Evolutionary conservation across 1,140 invertebrate species (phyloP).

Genomic region (Teleopsis dalmanni): DNA sequence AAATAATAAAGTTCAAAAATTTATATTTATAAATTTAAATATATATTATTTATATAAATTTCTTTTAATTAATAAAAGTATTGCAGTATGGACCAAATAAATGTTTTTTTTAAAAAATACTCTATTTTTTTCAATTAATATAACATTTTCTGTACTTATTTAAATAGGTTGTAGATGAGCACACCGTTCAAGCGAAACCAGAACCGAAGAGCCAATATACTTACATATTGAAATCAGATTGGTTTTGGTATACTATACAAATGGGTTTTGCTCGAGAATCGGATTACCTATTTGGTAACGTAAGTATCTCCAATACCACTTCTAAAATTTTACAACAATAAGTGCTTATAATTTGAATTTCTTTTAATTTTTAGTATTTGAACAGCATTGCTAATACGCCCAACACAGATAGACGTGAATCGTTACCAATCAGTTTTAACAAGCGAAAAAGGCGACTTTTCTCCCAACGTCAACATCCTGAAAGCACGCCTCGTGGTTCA

Average conservation of each 20-base stretch:
- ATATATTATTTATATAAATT: neutral
- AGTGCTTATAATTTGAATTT: neutral
- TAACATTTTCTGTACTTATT: no score
- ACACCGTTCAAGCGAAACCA: constrained; percentile 59
- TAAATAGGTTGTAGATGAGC: constrained; percentile 69
- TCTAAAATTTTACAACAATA: neutral
- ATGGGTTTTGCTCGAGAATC: constrained; percentile 89
- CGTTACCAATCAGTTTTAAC: constrained; percentile 43
- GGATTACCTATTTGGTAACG: constrained; percentile 78
- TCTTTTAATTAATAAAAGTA: neutral
- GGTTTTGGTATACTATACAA: constrained; percentile 93
- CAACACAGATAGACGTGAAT: constrained; percentile 52
- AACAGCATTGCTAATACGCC: constrained; percentile 43
- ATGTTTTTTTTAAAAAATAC: neutral
- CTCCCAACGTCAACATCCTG: constrained; percentile 36
- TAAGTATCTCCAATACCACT: constrained; percentile 45
- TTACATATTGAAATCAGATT: constrained; percentile 80
- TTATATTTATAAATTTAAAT: neutral
- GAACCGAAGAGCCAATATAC: constrained; percentile 52
- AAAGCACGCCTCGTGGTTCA: constrained; percentile 36
- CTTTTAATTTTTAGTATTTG: constrained; percentile 25
- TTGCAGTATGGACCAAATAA: neutral
- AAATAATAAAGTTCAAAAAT: no score
- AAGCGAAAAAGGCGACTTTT: constrained; percentile 67
- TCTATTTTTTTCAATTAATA: no score